Evolutionary conservation across 2,113 vertebrate genomes (phyloP).

Genomic region (Hoplias malabaricus): DNA sequence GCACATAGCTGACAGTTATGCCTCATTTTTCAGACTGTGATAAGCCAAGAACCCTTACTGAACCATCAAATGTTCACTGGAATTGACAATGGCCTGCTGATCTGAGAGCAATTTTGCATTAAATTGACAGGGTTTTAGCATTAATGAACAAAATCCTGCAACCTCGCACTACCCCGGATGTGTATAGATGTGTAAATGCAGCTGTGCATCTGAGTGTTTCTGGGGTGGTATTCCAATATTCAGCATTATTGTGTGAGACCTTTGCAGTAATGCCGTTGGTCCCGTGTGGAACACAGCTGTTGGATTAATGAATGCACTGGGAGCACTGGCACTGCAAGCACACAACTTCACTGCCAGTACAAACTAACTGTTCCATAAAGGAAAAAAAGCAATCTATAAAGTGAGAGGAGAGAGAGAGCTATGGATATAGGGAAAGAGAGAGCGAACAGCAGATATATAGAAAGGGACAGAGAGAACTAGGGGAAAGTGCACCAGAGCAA

Average conservation of each 20-base stretch:
- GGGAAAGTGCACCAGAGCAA: not conserved
- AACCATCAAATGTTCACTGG: not conserved
- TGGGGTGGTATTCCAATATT: constrained; percentile 15
- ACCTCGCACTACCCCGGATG: not conserved
- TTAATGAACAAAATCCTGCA: not conserved
- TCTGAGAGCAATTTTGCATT: not conserved
- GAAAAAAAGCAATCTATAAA: constrained; percentile 13
- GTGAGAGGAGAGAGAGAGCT: not conserved
- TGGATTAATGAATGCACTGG: constrained; percentile 47
- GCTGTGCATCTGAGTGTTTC: not conserved
- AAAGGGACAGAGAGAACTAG: not conserved
- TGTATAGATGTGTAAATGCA: not conserved
- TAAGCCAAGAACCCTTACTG: not conserved
- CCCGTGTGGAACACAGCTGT: constrained; percentile 48
- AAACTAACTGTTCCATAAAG: constrained; percentile 44
- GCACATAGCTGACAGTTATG: not conserved
- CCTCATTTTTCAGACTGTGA: constrained; percentile 21
- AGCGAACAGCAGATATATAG: not conserved
- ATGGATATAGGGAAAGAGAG: not conserved
- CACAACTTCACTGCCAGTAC: constrained; percentile 41
- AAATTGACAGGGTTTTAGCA: not conserved
- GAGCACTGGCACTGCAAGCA: constrained; percentile 36
- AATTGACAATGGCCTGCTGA: constrained; percentile 4
- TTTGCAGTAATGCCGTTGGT: constrained; percentile 33
- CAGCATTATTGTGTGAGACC: constrained; percentile 18